phyloP scores from a whole-genome alignment of 2,113 vertebrate species.

The Tupaia tana region DNA sequence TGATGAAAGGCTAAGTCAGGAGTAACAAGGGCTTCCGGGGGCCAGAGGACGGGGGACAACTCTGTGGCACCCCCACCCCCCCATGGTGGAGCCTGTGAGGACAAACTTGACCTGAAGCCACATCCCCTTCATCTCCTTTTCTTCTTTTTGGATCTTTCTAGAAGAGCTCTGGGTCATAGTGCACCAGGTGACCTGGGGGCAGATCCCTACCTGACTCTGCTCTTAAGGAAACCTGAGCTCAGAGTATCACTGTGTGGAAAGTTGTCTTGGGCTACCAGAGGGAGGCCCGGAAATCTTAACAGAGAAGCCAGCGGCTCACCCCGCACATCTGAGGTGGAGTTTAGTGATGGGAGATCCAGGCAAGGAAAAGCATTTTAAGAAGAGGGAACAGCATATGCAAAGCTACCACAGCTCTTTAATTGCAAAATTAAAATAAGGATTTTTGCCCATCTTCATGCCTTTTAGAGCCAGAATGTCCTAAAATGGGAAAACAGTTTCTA shows the following conservation, averaged over 20 bases:
- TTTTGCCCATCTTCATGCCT: neutral
- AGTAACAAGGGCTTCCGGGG: neutral
- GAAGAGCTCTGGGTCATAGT: neutral
- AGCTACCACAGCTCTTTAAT: neutral
- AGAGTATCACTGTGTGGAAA: too few species aligned
- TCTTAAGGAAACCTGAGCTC: neutral
- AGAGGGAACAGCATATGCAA: neutral
- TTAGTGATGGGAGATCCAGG: neutral
- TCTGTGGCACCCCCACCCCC: too few species aligned
- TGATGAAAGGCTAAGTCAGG: neutral
- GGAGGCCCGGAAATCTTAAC: neutral
- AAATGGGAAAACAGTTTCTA: neutral
- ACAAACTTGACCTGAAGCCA: neutral
- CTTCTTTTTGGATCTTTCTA: neutral
- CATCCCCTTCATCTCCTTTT: neutral
- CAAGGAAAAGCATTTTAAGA: neutral
- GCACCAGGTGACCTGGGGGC: neutral
- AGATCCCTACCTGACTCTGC: neutral
- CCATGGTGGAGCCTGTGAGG: neutral
- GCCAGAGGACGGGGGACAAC: too few species aligned
- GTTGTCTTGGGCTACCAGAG: too few species aligned
- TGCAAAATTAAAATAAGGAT: too few species aligned
- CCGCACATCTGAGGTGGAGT: neutral
- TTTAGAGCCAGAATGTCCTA: neutral
- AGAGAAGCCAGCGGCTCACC: neutral